phyloP scores from a whole-genome alignment of 2,888 invertebrate genomes.

The Adelognathus sp. region DNA sequence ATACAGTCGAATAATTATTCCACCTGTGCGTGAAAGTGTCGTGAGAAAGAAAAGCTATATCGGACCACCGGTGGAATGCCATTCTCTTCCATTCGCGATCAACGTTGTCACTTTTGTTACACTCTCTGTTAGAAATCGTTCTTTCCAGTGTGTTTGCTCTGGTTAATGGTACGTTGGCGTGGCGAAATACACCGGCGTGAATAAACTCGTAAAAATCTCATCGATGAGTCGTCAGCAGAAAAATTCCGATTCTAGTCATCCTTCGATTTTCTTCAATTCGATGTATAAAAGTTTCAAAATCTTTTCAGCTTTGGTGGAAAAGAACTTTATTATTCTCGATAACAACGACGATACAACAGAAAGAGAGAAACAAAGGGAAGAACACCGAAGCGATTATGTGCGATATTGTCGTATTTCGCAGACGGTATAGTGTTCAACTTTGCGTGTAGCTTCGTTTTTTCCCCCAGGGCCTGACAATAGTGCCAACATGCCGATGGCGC shows the following conservation, averaged over 20 bases:
- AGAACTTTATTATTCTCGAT: too few species aligned
- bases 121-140: constrained; percentile 36
- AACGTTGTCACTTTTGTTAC: constrained; percentile 25
- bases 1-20: neutral
- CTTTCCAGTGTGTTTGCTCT: neutral
- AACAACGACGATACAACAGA: neutral
- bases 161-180: neutral
- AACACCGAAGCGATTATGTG: neutral
- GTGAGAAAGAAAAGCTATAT: constrained; percentile 51
- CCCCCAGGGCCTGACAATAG: neutral
- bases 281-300: neutral
- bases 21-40: constrained; percentile 46
- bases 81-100: constrained; percentile 23
- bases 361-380: neutral
- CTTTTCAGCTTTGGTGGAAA: too few species aligned
- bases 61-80: constrained; percentile 38
- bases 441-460: neutral
- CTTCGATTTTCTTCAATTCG: neutral
- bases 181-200: neutral
- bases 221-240: neutral
- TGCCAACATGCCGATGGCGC: neutral
- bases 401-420: neutral
- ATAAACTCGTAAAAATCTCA: neutral
- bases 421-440: neutral
- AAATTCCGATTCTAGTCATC: neutral